Base-by-base conservation (phyloP, 2,113 vertebrate species). In the Sula dactylatra region DNA sequence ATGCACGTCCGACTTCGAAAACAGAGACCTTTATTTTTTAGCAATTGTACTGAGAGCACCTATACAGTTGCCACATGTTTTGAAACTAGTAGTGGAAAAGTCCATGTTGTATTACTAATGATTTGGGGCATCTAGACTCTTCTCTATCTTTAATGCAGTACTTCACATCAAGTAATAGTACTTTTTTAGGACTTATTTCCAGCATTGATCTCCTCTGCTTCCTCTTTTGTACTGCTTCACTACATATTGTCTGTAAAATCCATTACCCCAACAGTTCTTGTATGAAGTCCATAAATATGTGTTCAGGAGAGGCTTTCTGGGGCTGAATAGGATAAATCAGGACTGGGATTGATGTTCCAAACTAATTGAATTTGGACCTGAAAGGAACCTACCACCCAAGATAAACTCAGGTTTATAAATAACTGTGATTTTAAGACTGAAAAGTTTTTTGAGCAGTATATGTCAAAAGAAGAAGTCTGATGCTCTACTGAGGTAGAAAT, bases 351-450 rank as follows among this genome's bases (percentile, higher is more conserved):
- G 66, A 52, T 81, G 25, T 76, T 89, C 34, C 31, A 72, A 65
- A 54, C 7, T 34, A 71, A 36, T 2, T 45, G 26, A 86, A 85
- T 89, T 91, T 50, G 54, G 45, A 85, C 13, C 27, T 76, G 81
- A 95, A 91, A 72, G 24, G 42, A 89, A 76, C 27, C 13, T 64
- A 56, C 36, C 44, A 62, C 18, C 17, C 4, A 13, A 88, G 59
- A 81, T 81, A 71, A 95, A 90, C 7, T 64, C 19, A 16, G 42
- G 38, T 88, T 92, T 95, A 82, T 85, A 71, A 74, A 69, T 65
- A 85, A 59, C 26, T 52, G 40, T 85, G 29, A 74, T 82, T 93
- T 74, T 73, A 78, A 89, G 65, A 54, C 49, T 66, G 31, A 77
- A 62, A 47, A 42, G 36, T 29, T 69, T 90, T 84, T 92, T 86